Evolutionary conservation across 2,888 invertebrate genomes (phyloP), one percentile per base, ranked within the genome.

Genomic region (Cyaniris semiargus): DNA sequence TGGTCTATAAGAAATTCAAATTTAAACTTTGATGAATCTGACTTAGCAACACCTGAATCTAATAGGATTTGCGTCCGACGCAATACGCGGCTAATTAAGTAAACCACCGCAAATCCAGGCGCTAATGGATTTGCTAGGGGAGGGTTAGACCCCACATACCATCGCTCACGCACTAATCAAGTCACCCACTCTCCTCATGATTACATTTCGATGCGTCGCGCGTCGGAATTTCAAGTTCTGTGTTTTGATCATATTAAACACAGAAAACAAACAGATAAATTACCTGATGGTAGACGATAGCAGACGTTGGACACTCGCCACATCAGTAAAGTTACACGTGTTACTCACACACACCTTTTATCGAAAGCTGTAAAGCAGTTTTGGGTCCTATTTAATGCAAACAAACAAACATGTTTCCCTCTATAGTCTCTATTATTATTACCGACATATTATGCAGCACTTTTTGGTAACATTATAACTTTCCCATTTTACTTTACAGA

Each of bases 41-140:
- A 18, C 15, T 66, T 60, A 21, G 3, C 66, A 66, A 66, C 66
- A 66, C 66, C 27, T 66, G 15, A 66, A 15, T 60, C 23, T 66
- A 66, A 66, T 18, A 31, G 4, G 27, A 31, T 66, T 66, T 66
- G 27, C 15, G 23, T 70, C 58, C 79, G 78, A 82, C 79, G 80
- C 80, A 81, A 82, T 82, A 77, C 79, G 70, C 71, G 78, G 80
- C 82, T 82, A 83, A 83, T 83, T 80, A 80, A 80, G 81, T 83
- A 81, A 82, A 79, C 81, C 80, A 80, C 80, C 80, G 82, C 81
- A 82, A 82, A 82, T 80, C 79, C 79, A 81, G 80, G 81, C 81
- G 75, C 81, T 80, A 81, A 82, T 80, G 80, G 79, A 80, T 80
- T 82, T 79, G 80, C 80, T 80, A 83, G 58, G 23, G 60, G 60